phyloP scores from a whole-genome alignment of 2,888 invertebrate genomes.

The Imbricaverruca yamaguchii region DNA sequence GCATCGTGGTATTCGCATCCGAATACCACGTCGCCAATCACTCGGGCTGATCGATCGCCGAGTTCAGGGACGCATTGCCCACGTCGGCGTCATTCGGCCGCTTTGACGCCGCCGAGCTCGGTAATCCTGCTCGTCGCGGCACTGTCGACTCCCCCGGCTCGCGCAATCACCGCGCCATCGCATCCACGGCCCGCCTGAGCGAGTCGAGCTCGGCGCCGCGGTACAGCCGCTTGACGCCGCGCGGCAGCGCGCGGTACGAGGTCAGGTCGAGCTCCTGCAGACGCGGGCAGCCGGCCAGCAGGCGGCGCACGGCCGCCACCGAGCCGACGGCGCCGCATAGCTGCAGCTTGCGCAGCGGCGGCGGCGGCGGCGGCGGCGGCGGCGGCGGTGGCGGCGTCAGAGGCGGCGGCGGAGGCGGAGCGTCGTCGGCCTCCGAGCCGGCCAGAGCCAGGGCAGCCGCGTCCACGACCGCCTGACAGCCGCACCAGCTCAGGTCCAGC shows the following conservation, averaged over 20 bases:
- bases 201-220: conserved; percentile 45
- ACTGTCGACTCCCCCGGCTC: not conserved
- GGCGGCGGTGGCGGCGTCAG: no score
- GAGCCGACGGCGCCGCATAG: conserved; percentile 75
- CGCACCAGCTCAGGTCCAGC: conserved; percentile 79
- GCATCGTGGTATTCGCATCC: no score
- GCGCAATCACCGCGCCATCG: not conserved
- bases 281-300: conserved; percentile 60
- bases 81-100: no score
- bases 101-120: not conserved
- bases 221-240: conserved; percentile 76
- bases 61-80: no score
- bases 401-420: conserved; percentile 45
- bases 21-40: no score
- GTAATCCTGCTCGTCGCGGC: not conserved
- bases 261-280: conserved; percentile 70
- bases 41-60: no score
- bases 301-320: conserved; percentile 66
- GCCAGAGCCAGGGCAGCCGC: conserved; percentile 66
- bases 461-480: conserved; percentile 63
- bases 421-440: conserved; percentile 43
- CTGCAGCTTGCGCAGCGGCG: conserved; percentile 58
- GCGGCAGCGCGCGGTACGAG: conserved; percentile 73
- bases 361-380: conserved; percentile 18
- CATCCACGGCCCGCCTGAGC: not conserved